phyloP scores from a whole-genome alignment of 1,140 invertebrate genomes.

The Leptinotarsa defecta region DNA sequence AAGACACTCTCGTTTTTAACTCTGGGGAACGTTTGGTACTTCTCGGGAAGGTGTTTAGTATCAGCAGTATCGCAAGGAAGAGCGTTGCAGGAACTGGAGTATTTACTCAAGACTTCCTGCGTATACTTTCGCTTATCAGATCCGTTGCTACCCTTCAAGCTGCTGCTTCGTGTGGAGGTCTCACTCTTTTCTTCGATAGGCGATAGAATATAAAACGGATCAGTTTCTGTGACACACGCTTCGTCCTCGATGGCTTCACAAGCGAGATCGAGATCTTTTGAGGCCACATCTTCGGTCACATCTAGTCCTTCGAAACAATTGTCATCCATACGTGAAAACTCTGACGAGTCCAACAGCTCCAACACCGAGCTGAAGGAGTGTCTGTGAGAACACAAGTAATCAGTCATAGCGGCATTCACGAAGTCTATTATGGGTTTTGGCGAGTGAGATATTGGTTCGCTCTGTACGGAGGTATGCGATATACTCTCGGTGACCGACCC shows the following conservation, averaged over 20 bases:
- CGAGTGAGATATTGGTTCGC: slow-evolving; percentile 42
- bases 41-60: slow-evolving; percentile 50
- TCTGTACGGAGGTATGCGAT: slow-evolving; percentile 40
- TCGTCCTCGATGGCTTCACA: background rate
- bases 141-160: slow-evolving; percentile 50
- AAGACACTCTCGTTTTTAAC: slow-evolving; percentile 46
- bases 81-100: slow-evolving; percentile 50
- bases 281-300: background rate
- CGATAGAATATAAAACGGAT: slow-evolving; percentile 56
- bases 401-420: slow-evolving; percentile 50
- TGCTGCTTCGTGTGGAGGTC: slow-evolving; percentile 59
- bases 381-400: slow-evolving; percentile 54
- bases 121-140: slow-evolving; percentile 39
- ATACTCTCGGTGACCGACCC: slow-evolving; percentile 1
- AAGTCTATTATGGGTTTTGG: slow-evolving; percentile 44
- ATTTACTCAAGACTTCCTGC: slow-evolving; percentile 32
- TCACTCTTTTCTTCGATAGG: slow-evolving; percentile 67
- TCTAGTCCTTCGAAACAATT: too few relatives aligned
- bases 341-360: slow-evolving; percentile 48
- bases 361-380: slow-evolving; percentile 55
- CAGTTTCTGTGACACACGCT: slow-evolving; percentile 7
- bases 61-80: slow-evolving; percentile 41
- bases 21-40: slow-evolving; percentile 63
- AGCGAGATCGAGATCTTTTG: background rate
- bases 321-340: background rate